Conservation (phyloP, 1,140 invertebrate genomes). For the Dreissena rostriformis region DNA sequence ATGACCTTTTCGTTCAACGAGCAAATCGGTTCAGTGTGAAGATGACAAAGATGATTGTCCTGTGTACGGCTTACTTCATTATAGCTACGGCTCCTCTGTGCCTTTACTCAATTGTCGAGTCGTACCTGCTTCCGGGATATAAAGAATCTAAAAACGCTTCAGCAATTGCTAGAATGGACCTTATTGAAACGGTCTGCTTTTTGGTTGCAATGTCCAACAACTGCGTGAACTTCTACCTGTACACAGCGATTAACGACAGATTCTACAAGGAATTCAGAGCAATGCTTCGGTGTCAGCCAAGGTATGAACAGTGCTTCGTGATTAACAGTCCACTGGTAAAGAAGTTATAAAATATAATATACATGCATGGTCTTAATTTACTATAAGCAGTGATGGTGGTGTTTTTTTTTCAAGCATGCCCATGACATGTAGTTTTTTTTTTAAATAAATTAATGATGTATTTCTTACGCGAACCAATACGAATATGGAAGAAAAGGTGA, state of each 20-base stretch:
- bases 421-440: too few species aligned
- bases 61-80: conserved; percentile 68
- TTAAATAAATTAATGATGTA: too few species aligned
- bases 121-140: conserved; percentile 35
- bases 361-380: too few species aligned
- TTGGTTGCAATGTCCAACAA: conserved; percentile 91
- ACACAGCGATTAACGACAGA: conserved; percentile 90
- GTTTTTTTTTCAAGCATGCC: too few species aligned
- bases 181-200: conserved; percentile 84
- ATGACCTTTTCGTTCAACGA: conserved; percentile 20
- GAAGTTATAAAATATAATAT: too few species aligned
- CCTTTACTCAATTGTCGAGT: conserved; percentile 67
- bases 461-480: too few species aligned
- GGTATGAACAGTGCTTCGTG: conserved; percentile 5
- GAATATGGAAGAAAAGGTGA: too few species aligned
- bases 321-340: too few species aligned
- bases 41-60: conserved; percentile 67
- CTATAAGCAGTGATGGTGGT: too few species aligned
- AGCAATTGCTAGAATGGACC: conserved; percentile 39
- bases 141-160: conserved; percentile 1
- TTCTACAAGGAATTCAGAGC: conserved; percentile 84
- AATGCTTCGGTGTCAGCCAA: conserved; percentile 18
- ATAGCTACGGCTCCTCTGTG: conserved; percentile 66
- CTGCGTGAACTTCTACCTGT: conserved; percentile 92
- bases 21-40: conserved; percentile 44